Evolutionary conservation across 2,797 vertebrate species (phyloP), one percentile per base, ranked within the genome.

Genomic region (Poecilia gillii): DNA sequence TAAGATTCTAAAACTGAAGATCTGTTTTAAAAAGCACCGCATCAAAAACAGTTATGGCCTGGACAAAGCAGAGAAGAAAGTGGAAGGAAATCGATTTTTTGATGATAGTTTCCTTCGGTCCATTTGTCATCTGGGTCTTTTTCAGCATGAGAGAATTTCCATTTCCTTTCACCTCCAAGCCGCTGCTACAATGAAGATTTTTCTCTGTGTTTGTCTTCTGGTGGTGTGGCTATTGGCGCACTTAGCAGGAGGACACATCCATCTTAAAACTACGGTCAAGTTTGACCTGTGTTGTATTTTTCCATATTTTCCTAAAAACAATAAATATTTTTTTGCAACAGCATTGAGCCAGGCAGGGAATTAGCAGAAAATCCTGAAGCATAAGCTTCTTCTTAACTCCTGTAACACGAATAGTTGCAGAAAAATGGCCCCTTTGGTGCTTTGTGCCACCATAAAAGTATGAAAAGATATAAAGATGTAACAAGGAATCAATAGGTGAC

Each of bases 141-240:
- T 90, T 91, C 83, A 85, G 79, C 49, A 33, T 0, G 53, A 85
- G 81, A 84, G 71, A 77, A 86, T 90, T 91, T 92, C 85, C 80
- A 85, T 92, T 90, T 91, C 85, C 76, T 90, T 82, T 92, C 87
- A 88, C 82, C 85, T 89, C 78, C 87, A 78, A 87, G 86, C 89
- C 87, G 92, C 89, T 91, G 86, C 88, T 90, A 84, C 82, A 88
- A 89, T 84, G 36, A 90, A 83, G 81, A 89, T 90, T 92, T 89
- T 88, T 59, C 81, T 76, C 79, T 81, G 84, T 89, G 84, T 87
- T 46, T 86, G 89, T 87, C 90, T 84, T 87, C 84, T 78, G 82
- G 87, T 46, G 0, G 39, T 84, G 74, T 75, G 73, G 83, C 76
- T 81, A 84, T 88, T 85, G 80, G 85, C 75, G 80, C 83, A 79